Percentiles rank a stretch among this genome's conserved stretches.
Conservation (phyloP, 2,888 invertebrate genomes). For the Erebia palarica region DNA sequence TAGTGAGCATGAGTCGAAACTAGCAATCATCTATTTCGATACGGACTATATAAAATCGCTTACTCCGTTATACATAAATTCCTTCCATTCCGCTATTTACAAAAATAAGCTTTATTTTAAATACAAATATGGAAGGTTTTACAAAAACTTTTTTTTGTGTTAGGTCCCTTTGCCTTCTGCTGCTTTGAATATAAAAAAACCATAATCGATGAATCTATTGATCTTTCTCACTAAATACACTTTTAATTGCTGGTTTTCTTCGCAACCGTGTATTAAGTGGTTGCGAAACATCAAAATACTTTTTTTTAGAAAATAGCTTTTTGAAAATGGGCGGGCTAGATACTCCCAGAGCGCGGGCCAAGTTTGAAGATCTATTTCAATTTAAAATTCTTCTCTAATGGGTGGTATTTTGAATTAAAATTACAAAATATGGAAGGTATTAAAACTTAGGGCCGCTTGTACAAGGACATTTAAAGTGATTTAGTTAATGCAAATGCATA, state of each 20-base stretch:
- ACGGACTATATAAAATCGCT: slow-evolving; percentile 30
- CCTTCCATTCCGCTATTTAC: background rate
- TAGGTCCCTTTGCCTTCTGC: slow-evolving; percentile 17
- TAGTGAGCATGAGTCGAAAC: slow-evolving; percentile 33
- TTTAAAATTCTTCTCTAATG: slow-evolving; percentile 55
- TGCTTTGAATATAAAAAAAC: slow-evolving; percentile 26
- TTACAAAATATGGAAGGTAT: slow-evolving; percentile 45
- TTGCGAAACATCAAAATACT: slow-evolving; percentile 74
- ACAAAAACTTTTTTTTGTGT: background rate
- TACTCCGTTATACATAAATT: background rate
- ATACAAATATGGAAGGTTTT: background rate
- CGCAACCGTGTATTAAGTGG: slow-evolving; percentile 67
- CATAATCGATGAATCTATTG: slow-evolving; percentile 69
- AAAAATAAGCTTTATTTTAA: slow-evolving; percentile 11
- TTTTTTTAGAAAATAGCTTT: slow-evolving; percentile 43
- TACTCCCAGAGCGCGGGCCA: slow-evolving; percentile 31
- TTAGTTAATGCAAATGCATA: too few relatives aligned
- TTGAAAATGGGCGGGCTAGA: slow-evolving; percentile 54
- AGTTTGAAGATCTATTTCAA: slow-evolving; percentile 67
- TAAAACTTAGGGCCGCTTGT: too few relatives aligned
- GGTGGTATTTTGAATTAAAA: slow-evolving; percentile 55
- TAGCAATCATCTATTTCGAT: slow-evolving; percentile 42
- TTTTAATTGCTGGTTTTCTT: slow-evolving; percentile 68
- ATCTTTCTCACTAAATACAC: slow-evolving; percentile 60
- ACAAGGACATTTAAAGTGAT: too few relatives aligned